phyloP scores from a whole-genome alignment of 2,888 invertebrate genomes.

The Brachyptera putata region DNA sequence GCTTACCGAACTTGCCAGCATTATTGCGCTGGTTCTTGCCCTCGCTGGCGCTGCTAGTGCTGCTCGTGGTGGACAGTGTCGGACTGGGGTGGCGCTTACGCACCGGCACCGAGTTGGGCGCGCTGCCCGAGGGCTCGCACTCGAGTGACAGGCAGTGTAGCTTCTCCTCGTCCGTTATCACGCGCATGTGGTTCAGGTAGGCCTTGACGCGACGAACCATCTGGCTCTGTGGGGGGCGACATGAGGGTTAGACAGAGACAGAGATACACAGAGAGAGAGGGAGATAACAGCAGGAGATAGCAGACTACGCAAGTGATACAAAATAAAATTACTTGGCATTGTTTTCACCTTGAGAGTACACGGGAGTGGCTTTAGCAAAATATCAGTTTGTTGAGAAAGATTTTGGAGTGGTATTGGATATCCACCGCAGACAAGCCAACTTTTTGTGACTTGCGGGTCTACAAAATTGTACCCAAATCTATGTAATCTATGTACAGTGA shows the following conservation, averaged over 20 bases:
- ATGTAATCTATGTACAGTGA: too few species aligned
- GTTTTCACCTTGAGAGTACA: too few species aligned
- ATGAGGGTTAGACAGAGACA: not conserved
- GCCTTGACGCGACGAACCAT: slow-evolving; percentile 97
- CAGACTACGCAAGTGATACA: too few species aligned
- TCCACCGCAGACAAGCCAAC: too few species aligned
- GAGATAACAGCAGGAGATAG: too few species aligned
- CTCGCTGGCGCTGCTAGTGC: slow-evolving; percentile 83
- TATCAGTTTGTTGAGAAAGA: too few species aligned
- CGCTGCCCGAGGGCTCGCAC: slow-evolving; percentile 68
- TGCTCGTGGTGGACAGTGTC: slow-evolving; percentile 86
- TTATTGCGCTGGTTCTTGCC: slow-evolving; percentile 50
- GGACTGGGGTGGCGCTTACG: slow-evolving; percentile 88
- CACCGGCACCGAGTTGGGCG: slow-evolving; percentile 50
- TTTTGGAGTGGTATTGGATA: too few species aligned
- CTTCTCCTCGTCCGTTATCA: slow-evolving; percentile 86
- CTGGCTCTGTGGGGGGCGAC: slow-evolving; percentile 59
- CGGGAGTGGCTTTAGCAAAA: too few species aligned
- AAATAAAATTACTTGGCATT: too few species aligned
- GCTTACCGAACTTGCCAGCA: slow-evolving; percentile 46
- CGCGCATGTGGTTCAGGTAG: slow-evolving; percentile 88
- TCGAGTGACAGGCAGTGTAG: slow-evolving; percentile 84
- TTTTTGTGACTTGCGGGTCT: too few species aligned
- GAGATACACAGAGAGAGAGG: too few species aligned
- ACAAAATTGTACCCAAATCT: too few species aligned